These are phyloP conservation scores for Potamarius usumacintae DNA, from an alignment of 2,113 vertebrate species.

Conservation along the genomic window DNA sequence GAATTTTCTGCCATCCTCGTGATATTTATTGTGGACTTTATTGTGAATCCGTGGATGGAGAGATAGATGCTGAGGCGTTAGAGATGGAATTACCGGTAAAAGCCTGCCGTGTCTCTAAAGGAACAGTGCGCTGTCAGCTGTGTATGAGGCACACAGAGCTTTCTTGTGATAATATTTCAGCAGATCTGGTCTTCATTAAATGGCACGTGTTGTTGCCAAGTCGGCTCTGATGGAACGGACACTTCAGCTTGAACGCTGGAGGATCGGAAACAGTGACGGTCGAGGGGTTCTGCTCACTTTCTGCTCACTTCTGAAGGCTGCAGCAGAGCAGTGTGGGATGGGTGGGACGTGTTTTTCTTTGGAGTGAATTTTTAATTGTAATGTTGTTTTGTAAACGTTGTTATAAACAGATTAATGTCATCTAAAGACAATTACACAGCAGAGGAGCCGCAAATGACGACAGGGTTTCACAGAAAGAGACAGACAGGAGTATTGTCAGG, in stretches of 20 bases:
- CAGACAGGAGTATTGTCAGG: constrained; percentile 11
- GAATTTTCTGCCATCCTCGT: not conserved
- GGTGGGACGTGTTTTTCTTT: not conserved
- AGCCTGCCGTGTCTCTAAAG: constrained; percentile 23
- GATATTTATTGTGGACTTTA: not conserved
- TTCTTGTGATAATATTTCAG: constrained; percentile 51
- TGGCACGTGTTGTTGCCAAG: not conserved
- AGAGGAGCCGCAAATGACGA: constrained; percentile 1
- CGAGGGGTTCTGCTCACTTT: not conserved
- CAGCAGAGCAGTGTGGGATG: not conserved
- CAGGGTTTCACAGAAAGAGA: not conserved
- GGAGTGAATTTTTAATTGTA: not conserved
- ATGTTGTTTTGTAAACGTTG: constrained; percentile 33
- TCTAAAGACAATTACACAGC: not conserved
- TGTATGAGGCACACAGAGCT: constrained; percentile 53
- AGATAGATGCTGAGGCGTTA: constrained; percentile 9
- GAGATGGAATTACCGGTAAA: constrained; percentile 11
- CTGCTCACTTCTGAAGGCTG: constrained; percentile 1
- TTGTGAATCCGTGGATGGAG: not conserved
- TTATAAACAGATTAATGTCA: constrained; percentile 28
- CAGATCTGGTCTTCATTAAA: constrained; percentile 51
- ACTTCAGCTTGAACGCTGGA: constrained; percentile 32
- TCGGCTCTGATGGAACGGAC: constrained; percentile 29
- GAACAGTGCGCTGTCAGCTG: constrained; percentile 36
- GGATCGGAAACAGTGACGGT: constrained; percentile 41